A percentile compares a stretch with the other conserved stretches of the same genome.
Conservation (phyloP, 1,140 invertebrate genomes). For the Drosophila sp. region DNA sequence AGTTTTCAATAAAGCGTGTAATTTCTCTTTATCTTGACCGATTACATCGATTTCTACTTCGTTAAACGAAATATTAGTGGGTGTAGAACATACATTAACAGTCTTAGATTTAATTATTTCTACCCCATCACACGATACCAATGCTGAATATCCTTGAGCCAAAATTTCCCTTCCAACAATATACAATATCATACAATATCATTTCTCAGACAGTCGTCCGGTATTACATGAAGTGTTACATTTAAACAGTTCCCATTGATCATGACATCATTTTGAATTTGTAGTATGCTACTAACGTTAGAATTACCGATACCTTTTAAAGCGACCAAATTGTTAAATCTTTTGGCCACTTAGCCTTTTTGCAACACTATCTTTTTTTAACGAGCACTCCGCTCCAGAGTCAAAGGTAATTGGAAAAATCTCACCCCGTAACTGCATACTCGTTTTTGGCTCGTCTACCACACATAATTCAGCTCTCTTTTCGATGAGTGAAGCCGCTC, state of each 20-base stretch:
- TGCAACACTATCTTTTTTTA: background rate
- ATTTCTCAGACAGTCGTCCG: background rate
- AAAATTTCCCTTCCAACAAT: background rate
- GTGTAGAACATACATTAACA: too few relatives aligned
- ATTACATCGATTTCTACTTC: too few relatives aligned
- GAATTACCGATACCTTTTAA: background rate
- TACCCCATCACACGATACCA: too few relatives aligned
- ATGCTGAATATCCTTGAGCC: background rate
- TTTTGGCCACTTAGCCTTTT: background rate
- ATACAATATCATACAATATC: constrained; percentile 2
- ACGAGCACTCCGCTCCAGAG: background rate
- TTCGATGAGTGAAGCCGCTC: background rate
- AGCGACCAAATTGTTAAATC: background rate
- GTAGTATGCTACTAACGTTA: background rate
- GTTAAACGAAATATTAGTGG: too few relatives aligned
- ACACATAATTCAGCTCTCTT: background rate
- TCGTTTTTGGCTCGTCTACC: background rate
- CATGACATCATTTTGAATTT: background rate
- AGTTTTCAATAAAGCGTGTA: too few relatives aligned
- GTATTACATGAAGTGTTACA: background rate
- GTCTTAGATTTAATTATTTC: too few relatives aligned
- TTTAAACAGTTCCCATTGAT: background rate
- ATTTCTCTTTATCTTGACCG: too few relatives aligned
- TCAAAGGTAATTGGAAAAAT: background rate
- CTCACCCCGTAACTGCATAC: background rate